Evolutionary conservation across 2,797 vertebrate genomes (phyloP).

Genomic region (Artibeus jamaicensis): DNA sequence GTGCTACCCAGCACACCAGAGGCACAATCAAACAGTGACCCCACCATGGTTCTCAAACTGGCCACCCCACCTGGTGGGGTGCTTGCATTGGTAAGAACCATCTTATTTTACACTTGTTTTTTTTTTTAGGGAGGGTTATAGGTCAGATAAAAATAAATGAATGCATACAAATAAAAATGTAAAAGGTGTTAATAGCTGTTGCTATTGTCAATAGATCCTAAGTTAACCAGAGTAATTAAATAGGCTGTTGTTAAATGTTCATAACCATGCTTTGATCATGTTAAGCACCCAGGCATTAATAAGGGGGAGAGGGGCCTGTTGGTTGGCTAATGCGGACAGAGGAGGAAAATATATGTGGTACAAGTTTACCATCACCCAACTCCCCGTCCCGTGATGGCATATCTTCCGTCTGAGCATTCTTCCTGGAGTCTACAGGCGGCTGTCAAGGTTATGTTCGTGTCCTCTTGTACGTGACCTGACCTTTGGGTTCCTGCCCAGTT

Average conservation of each 20-base stretch:
- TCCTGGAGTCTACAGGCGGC: background rate
- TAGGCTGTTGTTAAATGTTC: background rate
- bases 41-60: background rate
- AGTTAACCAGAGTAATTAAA: background rate
- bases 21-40: background rate
- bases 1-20: background rate
- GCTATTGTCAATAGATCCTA: background rate
- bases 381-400: background rate
- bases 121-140: background rate
- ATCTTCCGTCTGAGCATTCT: background rate
- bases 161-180: background rate
- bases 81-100: background rate
- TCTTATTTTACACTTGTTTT: background rate
- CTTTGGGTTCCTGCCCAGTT: background rate
- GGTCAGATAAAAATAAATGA: background rate
- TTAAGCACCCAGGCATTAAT: background rate
- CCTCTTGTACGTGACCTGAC: background rate
- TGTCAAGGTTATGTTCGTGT: background rate
- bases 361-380: background rate
- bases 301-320: background rate
- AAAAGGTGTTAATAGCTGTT: background rate
- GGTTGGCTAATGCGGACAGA: background rate
- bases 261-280: background rate
- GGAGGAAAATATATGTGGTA: background rate
- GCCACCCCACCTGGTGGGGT: background rate